phyloP scores from a whole-genome alignment of 2,113 vertebrate genomes.

The Acanthisitta chloris region DNA sequence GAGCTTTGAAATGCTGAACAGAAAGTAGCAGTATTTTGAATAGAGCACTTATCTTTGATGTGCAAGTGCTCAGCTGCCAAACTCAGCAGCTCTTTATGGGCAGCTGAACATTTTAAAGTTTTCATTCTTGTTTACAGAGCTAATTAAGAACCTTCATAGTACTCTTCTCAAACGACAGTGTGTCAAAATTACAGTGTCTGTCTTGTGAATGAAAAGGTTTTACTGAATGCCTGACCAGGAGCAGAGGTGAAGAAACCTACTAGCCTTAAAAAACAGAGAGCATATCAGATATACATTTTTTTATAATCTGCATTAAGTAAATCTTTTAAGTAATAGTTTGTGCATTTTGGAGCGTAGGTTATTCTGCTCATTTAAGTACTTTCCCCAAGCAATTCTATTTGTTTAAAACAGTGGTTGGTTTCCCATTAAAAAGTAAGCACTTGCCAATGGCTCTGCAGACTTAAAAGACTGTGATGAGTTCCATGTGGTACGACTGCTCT shows the following conservation, averaged over 20 bases:
- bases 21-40: not conserved
- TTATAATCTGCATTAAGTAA: not conserved
- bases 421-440: constrained; percentile 3
- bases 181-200: not conserved
- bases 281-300: not conserved
- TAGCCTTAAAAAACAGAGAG: not conserved
- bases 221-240: not conserved
- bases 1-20: not conserved
- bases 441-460: constrained; percentile 5
- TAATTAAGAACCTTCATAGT: not conserved
- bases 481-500: constrained; percentile 16
- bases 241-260: not conserved
- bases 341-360: not conserved
- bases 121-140: constrained; percentile 30
- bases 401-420: not conserved
- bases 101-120: not conserved
- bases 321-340: not conserved
- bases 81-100: not conserved
- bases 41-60: not conserved
- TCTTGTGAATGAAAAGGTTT: not conserved
- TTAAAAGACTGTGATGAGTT: constrained; percentile 11
- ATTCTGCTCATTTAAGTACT: not conserved
- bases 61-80: not conserved
- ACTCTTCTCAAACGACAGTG: not conserved
- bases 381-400: constrained; percentile 6